Evolutionary conservation across 2,888 invertebrate species (phyloP), one percentile per base, ranked within the genome.

Genomic region (Ophioninae sp.): DNA sequence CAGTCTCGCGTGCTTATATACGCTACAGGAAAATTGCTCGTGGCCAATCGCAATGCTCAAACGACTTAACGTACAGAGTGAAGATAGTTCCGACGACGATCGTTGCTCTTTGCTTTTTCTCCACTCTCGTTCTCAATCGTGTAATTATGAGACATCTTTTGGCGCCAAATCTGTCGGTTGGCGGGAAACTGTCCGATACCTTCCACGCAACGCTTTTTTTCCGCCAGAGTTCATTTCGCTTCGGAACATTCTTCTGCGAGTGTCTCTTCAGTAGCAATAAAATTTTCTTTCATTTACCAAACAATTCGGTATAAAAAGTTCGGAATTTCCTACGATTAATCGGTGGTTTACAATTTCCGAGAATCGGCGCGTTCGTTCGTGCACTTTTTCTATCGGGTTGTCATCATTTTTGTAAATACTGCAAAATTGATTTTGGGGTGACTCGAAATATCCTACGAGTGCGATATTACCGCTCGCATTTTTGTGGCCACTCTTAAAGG

Each of bases 101-200:
- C 20, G 59, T 9, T 59, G 20, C 13, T 51, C 0, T 51, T 17
- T 17, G 51, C 51, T 17, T 17, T 51, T 17, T 17, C 51, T 51
- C 51, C 5, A 17, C 51, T 65, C 64, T 37, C 20, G n/a, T 39
- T 39, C 39, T 37, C 22, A 23, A 22, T 9, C 22, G 20, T 13
- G 2, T 20, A 8, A 59, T 22, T 59, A 9, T 59, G 59, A 8
- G 22, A 22, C 6, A 13, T 1, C 10, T 13, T 72, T 72, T 72
- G 39, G 61, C 61, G 59, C 72, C 39, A 72, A 61, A 72, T 61
- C 7, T 7, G 22, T 9, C 7, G 10, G 22, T 72, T 72, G 72
- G 72, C 72, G 72, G 59, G 59, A 72, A 72, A 72, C 20, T 17
- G 13, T 44, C 44, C 8, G 9, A 5, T 6, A 3, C 2, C 17